phyloP scores from a whole-genome alignment of 2,888 invertebrate species.

The Drosophila nr. fundita region DNA sequence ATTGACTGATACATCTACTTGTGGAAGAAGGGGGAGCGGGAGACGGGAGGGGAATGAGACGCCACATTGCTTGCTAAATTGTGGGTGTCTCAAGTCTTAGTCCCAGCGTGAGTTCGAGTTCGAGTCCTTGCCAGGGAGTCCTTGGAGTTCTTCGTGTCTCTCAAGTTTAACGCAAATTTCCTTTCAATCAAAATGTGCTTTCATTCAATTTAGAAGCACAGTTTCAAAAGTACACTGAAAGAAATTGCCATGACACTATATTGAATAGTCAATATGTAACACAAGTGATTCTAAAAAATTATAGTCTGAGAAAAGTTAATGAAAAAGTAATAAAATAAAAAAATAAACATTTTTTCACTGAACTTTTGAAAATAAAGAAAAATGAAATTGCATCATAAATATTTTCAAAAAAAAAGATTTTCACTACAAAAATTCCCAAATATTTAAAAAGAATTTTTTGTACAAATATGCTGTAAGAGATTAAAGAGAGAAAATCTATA shows the following conservation, averaged over 20 bases:
- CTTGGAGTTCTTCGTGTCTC: constrained; percentile 32
- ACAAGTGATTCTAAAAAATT: no score
- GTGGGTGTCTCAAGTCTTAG: constrained; percentile 10
- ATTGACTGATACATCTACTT: constrained; percentile 65
- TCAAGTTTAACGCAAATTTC: constrained; percentile 72
- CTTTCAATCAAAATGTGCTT: constrained; percentile 79
- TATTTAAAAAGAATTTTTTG: no score
- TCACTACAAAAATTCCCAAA: no score
- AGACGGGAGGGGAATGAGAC: not conserved
- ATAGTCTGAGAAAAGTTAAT: no score
- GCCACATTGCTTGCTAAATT: constrained; percentile 56
- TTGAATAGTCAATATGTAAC: not conserved
- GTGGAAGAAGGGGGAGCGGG: not conserved
- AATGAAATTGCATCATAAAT: no score
- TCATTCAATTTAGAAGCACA: constrained; percentile 70
- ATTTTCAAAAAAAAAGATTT: no score
- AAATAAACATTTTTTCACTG: no score
- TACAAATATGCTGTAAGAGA: no score
- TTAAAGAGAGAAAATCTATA: no score
- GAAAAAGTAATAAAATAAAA: no score
- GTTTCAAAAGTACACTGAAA: not conserved
- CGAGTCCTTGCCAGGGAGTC: not conserved
- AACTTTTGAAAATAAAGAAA: no score
- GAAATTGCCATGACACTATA: not conserved
- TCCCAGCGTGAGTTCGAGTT: not conserved